Base-by-base conservation (phyloP, 2,888 invertebrate species). In the Cryptosula pallasiana region DNA sequence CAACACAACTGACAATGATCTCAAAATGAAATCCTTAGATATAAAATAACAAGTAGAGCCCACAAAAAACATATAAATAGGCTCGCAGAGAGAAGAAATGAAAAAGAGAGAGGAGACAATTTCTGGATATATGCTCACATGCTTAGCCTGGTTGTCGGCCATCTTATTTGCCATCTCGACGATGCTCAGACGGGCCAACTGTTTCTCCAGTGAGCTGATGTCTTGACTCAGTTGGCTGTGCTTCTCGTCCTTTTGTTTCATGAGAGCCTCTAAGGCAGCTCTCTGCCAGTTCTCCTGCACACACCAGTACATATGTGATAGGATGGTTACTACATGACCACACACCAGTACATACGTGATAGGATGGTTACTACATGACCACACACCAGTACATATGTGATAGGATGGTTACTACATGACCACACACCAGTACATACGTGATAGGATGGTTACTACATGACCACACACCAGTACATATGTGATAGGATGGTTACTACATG, bases 211-310 rank as follows among this genome's bases (percentile, higher is more conserved):
- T 70, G 83, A 75, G 0, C 73, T 76, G 34, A 84, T 83, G 79
- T 84, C 83, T 29, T 75, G 75, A 1, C 76, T 77, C 54, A 85
- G 78, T n/a, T 84, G 78, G 71, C 76, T 76, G 74, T 81, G 79
- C 34, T 78, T 78, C 1, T 77, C 75, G 75, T 85, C 85, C 72
- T 80, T 80, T 75, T 81, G 80, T 58, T 80, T 71, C 76, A 81
- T 80, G 55, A 85, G 75, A 1, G 78, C 78, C 73, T 81, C 81
- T 78, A 84, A 82, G 0, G 83, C 84, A 54, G 80, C 79, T 73
- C 78, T 81, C 76, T 85, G 85, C 35, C 82, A 73, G 36, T 76
- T 72, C 71, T 83, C 83, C 82, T 84, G 76, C 0, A 73, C 71
- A 72, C 25, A 25, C 25, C 57, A 57, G 25, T 45, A 45, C 9